Evolutionary conservation across 1,140 invertebrate genomes (phyloP).

Genomic region (Scaptomyza hsui): DNA sequence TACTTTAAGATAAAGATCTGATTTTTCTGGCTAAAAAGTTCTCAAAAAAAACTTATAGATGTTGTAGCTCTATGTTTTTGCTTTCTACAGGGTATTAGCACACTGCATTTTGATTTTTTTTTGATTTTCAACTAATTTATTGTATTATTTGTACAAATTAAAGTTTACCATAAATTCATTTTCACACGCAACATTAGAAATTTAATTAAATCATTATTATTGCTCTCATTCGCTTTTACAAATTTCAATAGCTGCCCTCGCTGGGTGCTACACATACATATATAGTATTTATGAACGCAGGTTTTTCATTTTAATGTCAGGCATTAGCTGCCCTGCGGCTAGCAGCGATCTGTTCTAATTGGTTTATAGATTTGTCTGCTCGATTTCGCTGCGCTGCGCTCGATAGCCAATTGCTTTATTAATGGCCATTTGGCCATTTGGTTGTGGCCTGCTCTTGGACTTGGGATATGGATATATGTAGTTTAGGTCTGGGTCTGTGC

Average conservation of each 20-base stretch:
- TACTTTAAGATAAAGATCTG: no score
- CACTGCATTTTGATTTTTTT: no score
- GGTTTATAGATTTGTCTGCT: constrained; percentile 71
- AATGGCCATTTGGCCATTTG: constrained; percentile 42
- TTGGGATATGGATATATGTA: not conserved
- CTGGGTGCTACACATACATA: constrained; percentile 4
- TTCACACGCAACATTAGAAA: constrained; percentile 1
- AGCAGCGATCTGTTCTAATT: constrained; percentile 66
- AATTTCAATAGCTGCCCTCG: constrained; percentile 16
- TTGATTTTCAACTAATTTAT: not conserved
- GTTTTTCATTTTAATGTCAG: constrained; percentile 53
- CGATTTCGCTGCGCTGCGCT: constrained; percentile 46
- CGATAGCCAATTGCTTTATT: constrained; percentile 53
- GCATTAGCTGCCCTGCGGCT: constrained; percentile 43
- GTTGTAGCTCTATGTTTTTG: no score
- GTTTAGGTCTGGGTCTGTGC: not conserved
- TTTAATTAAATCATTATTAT: not conserved
- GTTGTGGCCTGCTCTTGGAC: constrained; percentile 13
- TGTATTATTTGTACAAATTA: no score
- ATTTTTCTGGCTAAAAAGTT: no score
- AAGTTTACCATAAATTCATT: not conserved
- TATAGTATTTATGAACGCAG: constrained; percentile 44
- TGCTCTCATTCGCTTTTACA: not conserved
- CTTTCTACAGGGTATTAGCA: no score
- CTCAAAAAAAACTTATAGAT: no score